A percentile compares a stretch with the other conserved stretches of the same genome.
These are phyloP conservation scores for Epinotia brunnichana DNA, from an alignment of 2,888 invertebrate species.

Conservation along the genomic window DNA sequence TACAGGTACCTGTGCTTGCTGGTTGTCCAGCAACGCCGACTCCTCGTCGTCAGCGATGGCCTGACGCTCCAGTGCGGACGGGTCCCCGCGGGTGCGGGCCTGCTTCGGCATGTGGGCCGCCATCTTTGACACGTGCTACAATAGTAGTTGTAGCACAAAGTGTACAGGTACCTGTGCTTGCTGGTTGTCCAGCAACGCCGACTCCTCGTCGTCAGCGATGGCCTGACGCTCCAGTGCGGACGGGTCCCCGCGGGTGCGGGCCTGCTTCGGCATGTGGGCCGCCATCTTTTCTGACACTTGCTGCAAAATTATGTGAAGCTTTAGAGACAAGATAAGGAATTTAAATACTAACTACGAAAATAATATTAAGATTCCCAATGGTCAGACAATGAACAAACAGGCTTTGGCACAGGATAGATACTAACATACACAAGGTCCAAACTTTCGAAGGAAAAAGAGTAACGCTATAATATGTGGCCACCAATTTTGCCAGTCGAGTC, in stretches of 20 bases:
- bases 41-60: slow-evolving; percentile 78
- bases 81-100: slow-evolving; percentile 64
- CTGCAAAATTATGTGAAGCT: slow-evolving; percentile 57
- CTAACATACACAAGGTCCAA: too few species aligned
- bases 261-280: slow-evolving; percentile 78
- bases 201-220: slow-evolving; percentile 76
- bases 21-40: slow-evolving; percentile 72
- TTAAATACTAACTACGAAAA: not conserved
- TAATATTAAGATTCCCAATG: too few species aligned
- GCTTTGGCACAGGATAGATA: too few species aligned
- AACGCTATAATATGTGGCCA: too few species aligned
- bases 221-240: slow-evolving; percentile 66
- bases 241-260: slow-evolving; percentile 65
- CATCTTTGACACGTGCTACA: slow-evolving; percentile 86
- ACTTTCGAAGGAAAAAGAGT: too few species aligned
- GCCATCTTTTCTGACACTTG: slow-evolving; percentile 88
- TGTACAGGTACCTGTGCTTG: slow-evolving; percentile 72
- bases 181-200: slow-evolving; percentile 73
- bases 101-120: slow-evolving; percentile 83
- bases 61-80: slow-evolving; percentile 63
- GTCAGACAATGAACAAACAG: too few species aligned
- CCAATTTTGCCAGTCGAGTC: too few species aligned
- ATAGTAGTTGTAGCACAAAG: not conserved
- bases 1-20: slow-evolving; percentile 81
- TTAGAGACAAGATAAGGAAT: not conserved